phyloP scores from a whole-genome alignment of 2,888 invertebrate genomes.

The Melanargia galathea region DNA sequence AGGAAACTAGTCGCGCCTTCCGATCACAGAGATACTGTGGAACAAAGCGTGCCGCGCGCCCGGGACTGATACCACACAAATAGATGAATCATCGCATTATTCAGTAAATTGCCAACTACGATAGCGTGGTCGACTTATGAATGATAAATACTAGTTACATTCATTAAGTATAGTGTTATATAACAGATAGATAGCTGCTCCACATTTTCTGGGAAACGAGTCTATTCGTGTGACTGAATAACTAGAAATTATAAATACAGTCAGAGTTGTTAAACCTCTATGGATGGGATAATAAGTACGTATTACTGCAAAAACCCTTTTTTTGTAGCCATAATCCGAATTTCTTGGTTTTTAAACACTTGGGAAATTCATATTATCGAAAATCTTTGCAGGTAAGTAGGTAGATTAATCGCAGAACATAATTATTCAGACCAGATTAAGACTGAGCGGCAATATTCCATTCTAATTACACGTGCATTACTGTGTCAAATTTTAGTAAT shows the following conservation, averaged over 20 bases:
- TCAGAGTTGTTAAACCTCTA: background rate
- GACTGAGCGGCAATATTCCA: background rate
- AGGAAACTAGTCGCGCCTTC: constrained; percentile 75
- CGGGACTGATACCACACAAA: constrained; percentile 51
- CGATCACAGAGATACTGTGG: constrained; percentile 59
- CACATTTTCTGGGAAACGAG: constrained; percentile 6
- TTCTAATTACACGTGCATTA: background rate
- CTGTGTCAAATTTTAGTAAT: too few species aligned
- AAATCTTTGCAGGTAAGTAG: background rate
- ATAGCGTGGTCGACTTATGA: constrained; percentile 34
- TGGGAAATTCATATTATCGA: too few species aligned
- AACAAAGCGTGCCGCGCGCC: constrained; percentile 57
- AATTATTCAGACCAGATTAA: background rate
- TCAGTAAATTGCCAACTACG: constrained; percentile 39
- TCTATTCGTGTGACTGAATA: background rate
- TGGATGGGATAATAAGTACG: background rate
- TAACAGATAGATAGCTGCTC: background rate
- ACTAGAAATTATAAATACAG: background rate
- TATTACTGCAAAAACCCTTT: background rate
- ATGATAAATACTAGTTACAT: constrained; percentile 35
- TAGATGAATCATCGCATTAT: constrained; percentile 52
- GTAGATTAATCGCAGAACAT: too few species aligned
- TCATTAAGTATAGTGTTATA: constrained; percentile 16
- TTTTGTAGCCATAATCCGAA: too few species aligned
- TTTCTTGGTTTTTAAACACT: too few species aligned